Percentiles rank a stretch among this genome's conserved stretches.
Conservation (phyloP, 2,113 vertebrate genomes). For the Mustela lutreola region DNA sequence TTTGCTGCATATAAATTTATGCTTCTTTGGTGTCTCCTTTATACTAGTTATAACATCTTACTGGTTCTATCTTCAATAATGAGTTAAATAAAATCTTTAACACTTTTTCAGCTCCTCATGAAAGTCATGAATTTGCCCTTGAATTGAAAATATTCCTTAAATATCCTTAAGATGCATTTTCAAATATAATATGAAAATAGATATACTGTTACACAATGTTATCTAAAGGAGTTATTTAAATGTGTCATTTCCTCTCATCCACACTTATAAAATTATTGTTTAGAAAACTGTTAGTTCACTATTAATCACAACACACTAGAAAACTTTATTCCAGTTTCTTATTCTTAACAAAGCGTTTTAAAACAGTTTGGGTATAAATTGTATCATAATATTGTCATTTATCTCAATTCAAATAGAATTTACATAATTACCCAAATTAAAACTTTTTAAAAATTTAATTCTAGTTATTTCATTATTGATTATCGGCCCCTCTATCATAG, state of each 20-base stretch:
- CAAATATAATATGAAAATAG: background rate
- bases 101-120: background rate
- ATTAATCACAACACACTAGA: background rate
- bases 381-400: background rate
- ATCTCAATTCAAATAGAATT: background rate
- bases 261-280: background rate
- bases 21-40: background rate
- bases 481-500: background rate
- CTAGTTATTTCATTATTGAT: background rate
- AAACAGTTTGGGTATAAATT: background rate
- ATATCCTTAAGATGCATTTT: background rate
- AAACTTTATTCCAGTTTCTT: background rate
- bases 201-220: background rate
- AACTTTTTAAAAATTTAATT: background rate
- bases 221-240: background rate
- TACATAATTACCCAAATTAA: background rate
- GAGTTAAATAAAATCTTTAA: background rate
- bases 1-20: background rate
- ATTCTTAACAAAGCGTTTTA: background rate
- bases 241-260: background rate
- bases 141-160: background rate
- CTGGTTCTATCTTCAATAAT: background rate
- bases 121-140: background rate
- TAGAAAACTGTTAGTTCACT: background rate
- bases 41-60: background rate